Conservation (phyloP, 2,113 vertebrate species). For the Brachyhypopomus gauderio region DNA sequence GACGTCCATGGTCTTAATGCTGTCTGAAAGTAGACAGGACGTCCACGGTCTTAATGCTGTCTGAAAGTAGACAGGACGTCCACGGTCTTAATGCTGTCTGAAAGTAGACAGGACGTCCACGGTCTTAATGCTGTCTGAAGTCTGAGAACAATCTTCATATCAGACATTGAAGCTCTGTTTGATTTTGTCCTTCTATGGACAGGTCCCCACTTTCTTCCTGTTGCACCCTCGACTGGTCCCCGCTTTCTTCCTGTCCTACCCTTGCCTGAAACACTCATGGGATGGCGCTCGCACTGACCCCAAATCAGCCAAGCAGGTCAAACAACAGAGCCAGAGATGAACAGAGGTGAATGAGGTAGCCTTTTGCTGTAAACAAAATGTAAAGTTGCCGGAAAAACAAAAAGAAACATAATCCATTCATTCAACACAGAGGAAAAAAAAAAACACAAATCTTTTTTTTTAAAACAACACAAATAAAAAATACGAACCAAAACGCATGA, state of each 20-base stretch:
- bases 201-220: background rate
- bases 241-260: background rate
- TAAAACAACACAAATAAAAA: conserved; percentile 70
- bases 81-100: too few species aligned
- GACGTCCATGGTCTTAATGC: too few species aligned
- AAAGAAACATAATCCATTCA: conserved; percentile 23
- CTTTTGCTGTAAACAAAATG: conserved; percentile 94
- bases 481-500: conserved; percentile 71
- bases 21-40: too few species aligned
- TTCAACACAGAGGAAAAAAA: conserved; percentile 69
- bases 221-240: background rate
- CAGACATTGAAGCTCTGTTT: background rate
- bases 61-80: too few species aligned
- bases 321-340: conserved; percentile 53
- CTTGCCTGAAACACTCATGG: background rate
- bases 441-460: conserved; percentile 75
- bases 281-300: background rate
- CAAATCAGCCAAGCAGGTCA: background rate
- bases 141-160: background rate
- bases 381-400: conserved; percentile 58
- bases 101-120: too few species aligned
- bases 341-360: conserved; percentile 92
- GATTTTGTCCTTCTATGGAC: background rate
- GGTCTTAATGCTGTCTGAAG: too few species aligned
- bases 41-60: too few species aligned